A percentile compares a stretch with the other conserved stretches of the same genome.
phyloP scores from a whole-genome alignment of 2,113 vertebrate genomes.

The Ameiurus melas region DNA sequence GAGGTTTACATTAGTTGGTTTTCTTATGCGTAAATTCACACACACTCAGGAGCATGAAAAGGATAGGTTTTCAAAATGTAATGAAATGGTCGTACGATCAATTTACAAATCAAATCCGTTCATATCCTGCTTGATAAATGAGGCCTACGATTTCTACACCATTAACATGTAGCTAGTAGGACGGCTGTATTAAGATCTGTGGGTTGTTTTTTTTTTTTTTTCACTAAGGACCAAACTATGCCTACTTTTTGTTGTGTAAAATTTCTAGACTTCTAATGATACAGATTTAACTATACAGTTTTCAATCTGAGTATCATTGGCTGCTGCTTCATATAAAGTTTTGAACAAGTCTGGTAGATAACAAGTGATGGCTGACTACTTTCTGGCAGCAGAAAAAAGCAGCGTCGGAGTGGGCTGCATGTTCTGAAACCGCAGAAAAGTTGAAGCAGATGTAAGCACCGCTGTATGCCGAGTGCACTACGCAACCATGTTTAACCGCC shows the following conservation, averaged over 20 bases:
- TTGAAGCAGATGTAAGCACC: not conserved
- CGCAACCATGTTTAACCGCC: not conserved
- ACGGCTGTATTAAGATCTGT: not conserved
- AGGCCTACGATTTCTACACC: not conserved
- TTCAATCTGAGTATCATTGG: not conserved
- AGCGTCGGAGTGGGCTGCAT: not conserved
- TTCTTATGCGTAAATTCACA: not conserved
- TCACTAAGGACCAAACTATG: not conserved
- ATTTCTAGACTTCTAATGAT: not conserved
- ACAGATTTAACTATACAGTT: not conserved
- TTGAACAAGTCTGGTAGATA: too few relatives aligned
- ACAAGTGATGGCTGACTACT: too few relatives aligned
- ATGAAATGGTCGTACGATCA: not conserved
- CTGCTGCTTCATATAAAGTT: not conserved
- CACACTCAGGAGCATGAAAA: not conserved
- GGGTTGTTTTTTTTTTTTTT: not conserved
- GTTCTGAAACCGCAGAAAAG: not conserved
- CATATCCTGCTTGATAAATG: not conserved
- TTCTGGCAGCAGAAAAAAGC: too few relatives aligned
- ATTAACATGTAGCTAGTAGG: not conserved
- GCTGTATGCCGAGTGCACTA: not conserved
- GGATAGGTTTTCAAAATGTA: not conserved
- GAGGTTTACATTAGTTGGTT: not conserved
- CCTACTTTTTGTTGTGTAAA: not conserved
- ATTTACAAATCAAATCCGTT: not conserved